Evolutionary conservation across 1,140 invertebrate species (phyloP), one percentile per base, ranked within the genome.

Genomic region (Atta colombica): DNA sequence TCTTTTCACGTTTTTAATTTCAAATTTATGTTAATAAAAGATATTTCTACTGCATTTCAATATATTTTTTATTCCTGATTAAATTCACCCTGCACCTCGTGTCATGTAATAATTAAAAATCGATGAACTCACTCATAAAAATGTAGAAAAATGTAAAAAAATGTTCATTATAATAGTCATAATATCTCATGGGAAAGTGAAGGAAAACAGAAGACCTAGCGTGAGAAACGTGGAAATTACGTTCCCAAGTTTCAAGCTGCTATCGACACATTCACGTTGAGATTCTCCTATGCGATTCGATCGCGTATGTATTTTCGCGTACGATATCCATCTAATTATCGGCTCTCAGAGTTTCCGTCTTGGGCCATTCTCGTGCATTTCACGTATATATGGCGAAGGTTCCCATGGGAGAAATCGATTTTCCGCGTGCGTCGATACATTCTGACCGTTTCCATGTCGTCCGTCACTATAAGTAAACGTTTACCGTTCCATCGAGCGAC

Each of bases 351-450:
- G 31, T 60, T 75, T 80, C 74, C 31, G 18, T 35, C 49, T 53
- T 51, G 60, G 31, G 45, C 66, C 68, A 68, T 80, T 77, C 69
- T 78, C 45, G 14, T 45, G 31, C 31, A 77, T 90, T 90, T 90
- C 86, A 80, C 80, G 69, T 81, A 51, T 81, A 53, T 6, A 31
- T 60, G 84, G 72, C 10, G 53, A 49, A n/a, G 31, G 61, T 21
- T 55, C 90, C 89, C 87, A 39, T 49, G 87, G 87, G 89, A 84
- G 87, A 86, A 91, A 91, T 91, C 87, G 89, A 91, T 91, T 90
- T 90, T 90, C 89, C 77, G 55, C 55, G 51, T 60, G 75, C 65
- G 55, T 90, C 87, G 82, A 88, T 78, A 81, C 82, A 81, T 84
- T 61, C 80, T 61, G 69, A 69, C 77, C 55, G 68, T 74, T 80